Conservation (phyloP, 2,888 invertebrate species). For the Hyalella azteca region DNA sequence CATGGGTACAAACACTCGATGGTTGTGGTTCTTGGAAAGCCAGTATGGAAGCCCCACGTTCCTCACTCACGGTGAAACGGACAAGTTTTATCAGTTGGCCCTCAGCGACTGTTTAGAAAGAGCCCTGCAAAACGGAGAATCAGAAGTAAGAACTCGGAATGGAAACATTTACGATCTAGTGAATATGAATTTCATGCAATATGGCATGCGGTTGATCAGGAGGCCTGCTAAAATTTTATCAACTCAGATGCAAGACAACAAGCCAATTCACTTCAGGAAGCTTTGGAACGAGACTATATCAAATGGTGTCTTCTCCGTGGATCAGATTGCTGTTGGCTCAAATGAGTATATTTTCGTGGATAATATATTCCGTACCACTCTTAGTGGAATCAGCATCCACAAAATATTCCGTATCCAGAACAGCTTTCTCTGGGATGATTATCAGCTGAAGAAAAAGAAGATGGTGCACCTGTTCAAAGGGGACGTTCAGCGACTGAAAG, state of each 20-base stretch:
- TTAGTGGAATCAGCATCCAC: not conserved
- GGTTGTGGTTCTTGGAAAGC: constrained; percentile 50
- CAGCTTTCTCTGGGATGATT: constrained; percentile 46
- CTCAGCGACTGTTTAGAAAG: constrained; percentile 49
- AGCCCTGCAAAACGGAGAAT: not conserved
- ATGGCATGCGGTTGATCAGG: not conserved
- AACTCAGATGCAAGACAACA: not conserved
- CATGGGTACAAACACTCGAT: constrained; percentile 40
- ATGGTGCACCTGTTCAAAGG: constrained; percentile 33
- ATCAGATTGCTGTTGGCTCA: not conserved
- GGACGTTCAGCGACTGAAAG: constrained; percentile 39
- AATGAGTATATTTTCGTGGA: constrained; percentile 46
- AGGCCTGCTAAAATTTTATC: not conserved
- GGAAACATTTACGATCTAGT: not conserved
- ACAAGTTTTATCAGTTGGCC: constrained; percentile 39
- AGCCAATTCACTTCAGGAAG: constrained; percentile 19
- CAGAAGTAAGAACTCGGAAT: not conserved
- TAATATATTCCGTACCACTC: constrained; percentile 26
- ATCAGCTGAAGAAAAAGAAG: constrained; percentile 46
- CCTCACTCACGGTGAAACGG: constrained; percentile 38
- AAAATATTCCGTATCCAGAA: constrained; percentile 46
- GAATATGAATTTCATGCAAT: not conserved
- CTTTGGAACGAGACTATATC: not conserved
- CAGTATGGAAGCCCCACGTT: constrained; percentile 39
- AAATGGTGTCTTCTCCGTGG: not conserved